These are phyloP conservation scores for Tachuris rubrigastra DNA, from an alignment of 2,113 vertebrate species.

Conservation along the genomic window DNA sequence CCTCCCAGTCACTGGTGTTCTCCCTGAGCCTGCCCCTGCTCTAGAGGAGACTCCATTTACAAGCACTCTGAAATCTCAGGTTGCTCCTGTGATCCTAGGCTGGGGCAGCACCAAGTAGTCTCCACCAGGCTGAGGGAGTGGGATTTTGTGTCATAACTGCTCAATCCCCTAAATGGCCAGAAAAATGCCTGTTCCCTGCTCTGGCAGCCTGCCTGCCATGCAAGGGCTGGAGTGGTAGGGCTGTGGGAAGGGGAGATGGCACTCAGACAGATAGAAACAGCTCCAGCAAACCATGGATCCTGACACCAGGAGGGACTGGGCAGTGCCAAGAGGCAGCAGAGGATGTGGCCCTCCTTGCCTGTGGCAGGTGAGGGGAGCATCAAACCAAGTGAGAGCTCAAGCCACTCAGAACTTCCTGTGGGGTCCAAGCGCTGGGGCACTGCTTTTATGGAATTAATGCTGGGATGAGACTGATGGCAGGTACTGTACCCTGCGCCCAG, in stretches of 20 bases:
- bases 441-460: background rate
- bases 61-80: background rate
- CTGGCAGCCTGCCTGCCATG: background rate
- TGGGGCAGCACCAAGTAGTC: background rate
- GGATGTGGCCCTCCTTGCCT: rapidly evolving
- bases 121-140: background rate
- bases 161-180: background rate
- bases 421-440: background rate
- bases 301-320: background rate
- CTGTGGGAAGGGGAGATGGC: background rate
- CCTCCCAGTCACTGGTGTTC: rapidly evolving
- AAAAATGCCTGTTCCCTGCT: background rate
- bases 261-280: background rate
- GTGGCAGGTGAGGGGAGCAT: background rate
- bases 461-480: background rate
- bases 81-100: background rate
- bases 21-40: background rate
- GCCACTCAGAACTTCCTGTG: background rate
- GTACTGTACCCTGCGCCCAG: background rate
- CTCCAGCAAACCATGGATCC: background rate
- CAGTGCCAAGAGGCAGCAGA: background rate
- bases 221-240: background rate
- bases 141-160: background rate
- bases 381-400: rapidly evolving
- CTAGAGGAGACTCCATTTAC: background rate